Evolutionary conservation across 2,113 vertebrate genomes (phyloP), one percentile per base, ranked within the genome.

Genomic region (Salminus brasiliensis): DNA sequence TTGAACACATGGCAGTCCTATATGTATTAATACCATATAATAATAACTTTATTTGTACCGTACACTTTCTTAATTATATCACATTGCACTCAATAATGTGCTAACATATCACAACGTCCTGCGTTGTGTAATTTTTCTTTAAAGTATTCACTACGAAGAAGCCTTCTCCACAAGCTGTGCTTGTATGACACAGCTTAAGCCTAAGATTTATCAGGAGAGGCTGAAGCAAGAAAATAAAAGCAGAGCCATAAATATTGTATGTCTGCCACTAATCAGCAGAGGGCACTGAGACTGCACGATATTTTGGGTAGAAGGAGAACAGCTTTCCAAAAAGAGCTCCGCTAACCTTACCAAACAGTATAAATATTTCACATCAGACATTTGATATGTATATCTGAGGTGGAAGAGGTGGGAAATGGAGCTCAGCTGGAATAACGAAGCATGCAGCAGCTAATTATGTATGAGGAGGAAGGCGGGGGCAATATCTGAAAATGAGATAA

Each of bases 201-300:
- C 43, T 43, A n/a, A n/a, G 43, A 52, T 55, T 41, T n/a, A 53
- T 0, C 23, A 3, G 32, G 16, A 27, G 8, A 39, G n/a, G 9
- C 34, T 67, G 45, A 29, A 39, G n/a, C 55, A 16, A 5, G 30
- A 55, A 52, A 57, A 68, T 55, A 21, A 63, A 63, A 39, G 32
- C 45, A 21, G 32, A 32, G 25, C 9, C 45, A 84, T 82, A 68
- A 68, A 86, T 81, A 78, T 78, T 83, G 52, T 25, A 82, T 78
- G 70, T 13, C 77, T 25, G 65, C n/a, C 49, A 65, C 72, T 80
- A 83, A 83, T 87, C 85, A 81, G 68, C 59, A 81, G 81, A 87
- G 79, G 81, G 76, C 81, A 81, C 66, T 81, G 72, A 72, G 77
- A 60, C 47, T 47, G 67, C 41, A 62, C n/a, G 18, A 49, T 32